Base-by-base conservation (phyloP, 2,113 vertebrate species). In the Pimephales promelas region DNA sequence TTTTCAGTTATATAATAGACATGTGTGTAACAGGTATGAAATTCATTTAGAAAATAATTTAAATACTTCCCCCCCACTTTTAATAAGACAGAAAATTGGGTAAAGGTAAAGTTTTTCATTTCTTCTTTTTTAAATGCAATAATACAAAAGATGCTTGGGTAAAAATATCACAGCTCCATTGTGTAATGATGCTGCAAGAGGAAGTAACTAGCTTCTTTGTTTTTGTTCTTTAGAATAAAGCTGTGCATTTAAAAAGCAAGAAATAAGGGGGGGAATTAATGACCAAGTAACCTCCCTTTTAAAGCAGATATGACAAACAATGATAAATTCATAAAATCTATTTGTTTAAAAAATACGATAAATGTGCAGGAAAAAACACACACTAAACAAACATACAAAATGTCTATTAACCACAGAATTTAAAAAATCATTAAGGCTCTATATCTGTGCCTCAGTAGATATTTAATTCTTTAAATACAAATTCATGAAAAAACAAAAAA, bases 21-120 rank as follows among this genome's bases (percentile, higher is more conserved):
- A 74, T 2, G 47, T 45, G 24, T 75, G 73, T 77, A 59, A 59
- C 22, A 45, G 34, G 13, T 36, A 40, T 77, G 10, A 57, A 77
- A 78, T 43, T 61, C 2, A 61, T 61, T 78, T 4, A 56, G 18
- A 56, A 75, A 54, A 75, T 34, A 75, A 72, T 26, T 47, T 71
- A 45, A 24, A 71, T 43, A 45, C 9, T n/a, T n/a, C n/a, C 11
- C 5, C 1, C 26, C 2, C 31, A 24, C 5, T 28, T 49, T 28
- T 52, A 20, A 75, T 11, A 34, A 54, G 47, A 10, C 20, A 31
- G 20, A 75, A 54, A 31, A 70, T 45, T 10, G 10, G 31, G 22
- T 6, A 31, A 31, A 31, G 11, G 2, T 16, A 47, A 16, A 36
- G 2, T 43, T 14, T 28, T 74, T 47, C 24, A 31, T 31, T 31